Base-by-base conservation (phyloP, 2,797 vertebrate species). In the Monodelphis domestica region DNA sequence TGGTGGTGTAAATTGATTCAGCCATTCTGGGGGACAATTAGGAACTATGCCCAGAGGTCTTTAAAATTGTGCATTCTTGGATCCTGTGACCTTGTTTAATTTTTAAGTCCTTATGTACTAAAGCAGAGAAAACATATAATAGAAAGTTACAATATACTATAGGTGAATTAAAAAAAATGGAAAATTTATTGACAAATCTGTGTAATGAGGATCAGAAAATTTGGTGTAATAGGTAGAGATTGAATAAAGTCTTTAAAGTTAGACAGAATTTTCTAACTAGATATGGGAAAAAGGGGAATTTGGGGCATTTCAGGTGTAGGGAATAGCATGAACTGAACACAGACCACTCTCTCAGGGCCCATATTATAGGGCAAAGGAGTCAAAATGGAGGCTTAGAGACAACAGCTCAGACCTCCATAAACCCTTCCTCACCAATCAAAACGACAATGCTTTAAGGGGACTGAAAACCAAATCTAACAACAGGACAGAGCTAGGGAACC, bases 361-460 rank as follows among this genome's bases (percentile, higher is more conserved):
- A 63, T 4, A 63, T 63, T 63, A 54, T 59, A 92, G 52, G 55
- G 95, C 94, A n/a, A n/a, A n/a, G n/a, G n/a, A n/a, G n/a, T n/a
- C n/a, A n/a, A n/a, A n/a, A n/a, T n/a, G n/a, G n/a, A n/a, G n/a
- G n/a, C n/a, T n/a, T n/a, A n/a, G n/a, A n/a, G n/a, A n/a, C n/a
- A n/a, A n/a, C n/a, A n/a, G n/a, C n/a, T n/a, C n/a, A n/a, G n/a
- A n/a, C n/a, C n/a, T n/a, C n/a, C n/a, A n/a, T n/a, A n/a, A n/a
- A n/a, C n/a, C n/a, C n/a, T n/a, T n/a, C n/a, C n/a, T n/a, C n/a
- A n/a, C n/a, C n/a, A n/a, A n/a, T n/a, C n/a, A n/a, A n/a, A n/a
- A n/a, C n/a, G n/a, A n/a, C n/a, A n/a, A n/a, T n/a, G n/a, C n/a
- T n/a, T n/a, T n/a, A n/a, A n/a, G n/a, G n/a, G n/a, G n/a, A n/a